Evolutionary conservation across 1,140 invertebrate species (phyloP), one percentile per base, ranked within the genome.

Genomic region (Atta texana): DNA sequence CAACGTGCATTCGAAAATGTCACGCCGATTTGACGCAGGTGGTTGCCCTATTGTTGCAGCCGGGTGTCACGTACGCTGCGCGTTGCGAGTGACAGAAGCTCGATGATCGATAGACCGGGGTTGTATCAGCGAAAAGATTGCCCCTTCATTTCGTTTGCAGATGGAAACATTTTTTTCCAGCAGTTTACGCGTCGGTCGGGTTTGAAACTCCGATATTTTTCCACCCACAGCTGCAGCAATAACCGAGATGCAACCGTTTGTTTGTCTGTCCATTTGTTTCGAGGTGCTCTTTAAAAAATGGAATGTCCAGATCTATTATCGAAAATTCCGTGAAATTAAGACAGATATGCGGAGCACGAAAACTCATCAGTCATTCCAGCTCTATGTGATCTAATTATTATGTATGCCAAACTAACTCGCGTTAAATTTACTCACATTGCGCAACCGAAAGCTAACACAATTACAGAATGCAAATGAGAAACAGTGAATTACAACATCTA

Each of bases 1-100:
- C 61, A 89, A 55, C 81, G 76, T 53, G 74, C 82, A 88, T 89
- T 91, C 88, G 91, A 91, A 92, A 91, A 89, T 90, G 87, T 91
- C 89, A 57, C 76, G 77, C 66, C 82, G 86, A 87, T 55, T 86
- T 71, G 87, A 84, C 82, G 81, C 72, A 74, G 68, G 68, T 82
- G 85, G 68, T 85, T 77, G 72, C 76, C 10, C 76, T 71, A 90
- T 90, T 87, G 88, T 87, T 72, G 66, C 80, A 77, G 75, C 63
- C 24, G 39, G 10, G 53, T 51, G 68, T 66, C 53, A 61, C 49
- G 69, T 71, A 61, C 87, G 21, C 68, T 51, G 39, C 39, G 55
- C 31, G 66, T 80, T 87, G 85, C 63, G 31, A 28, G 16, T 78
- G 85, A 87, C 87, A 89, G 82, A 51, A 86, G 76, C 61, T 51